These are phyloP conservation scores for Triplophysa rosa DNA, from an alignment of 2,113 vertebrate species.

Conservation along the genomic window DNA sequence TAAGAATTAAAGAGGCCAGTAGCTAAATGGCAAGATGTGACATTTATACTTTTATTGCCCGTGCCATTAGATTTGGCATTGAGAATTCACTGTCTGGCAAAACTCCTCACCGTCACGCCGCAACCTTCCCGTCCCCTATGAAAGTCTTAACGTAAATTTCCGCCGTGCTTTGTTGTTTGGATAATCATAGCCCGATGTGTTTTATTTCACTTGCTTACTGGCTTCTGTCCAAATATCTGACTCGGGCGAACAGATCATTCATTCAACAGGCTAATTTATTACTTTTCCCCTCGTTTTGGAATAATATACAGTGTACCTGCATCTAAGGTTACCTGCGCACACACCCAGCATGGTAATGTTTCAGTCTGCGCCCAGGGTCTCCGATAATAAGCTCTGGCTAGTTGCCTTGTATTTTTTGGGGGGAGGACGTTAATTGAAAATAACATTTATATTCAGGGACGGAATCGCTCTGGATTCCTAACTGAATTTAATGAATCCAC, in stretches of 20 bases:
- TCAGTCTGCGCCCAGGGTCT: conserved; percentile 47
- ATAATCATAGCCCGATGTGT: conserved; percentile 2
- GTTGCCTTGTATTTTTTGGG: conserved; percentile 51
- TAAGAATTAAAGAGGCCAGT: conserved; percentile 40
- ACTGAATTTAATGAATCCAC: conserved; percentile 45
- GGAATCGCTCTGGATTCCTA: conserved; percentile 46
- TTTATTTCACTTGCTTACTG: conserved; percentile 16
- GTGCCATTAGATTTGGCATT: conserved; percentile 32
- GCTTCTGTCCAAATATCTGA: conserved; percentile 25
- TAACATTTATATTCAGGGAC: conserved; percentile 50
- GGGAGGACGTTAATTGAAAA: conserved; percentile 58
- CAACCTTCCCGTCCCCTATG: conserved; percentile 13
- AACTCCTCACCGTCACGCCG: conserved; percentile 5
- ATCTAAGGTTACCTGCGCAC: conserved; percentile 42
- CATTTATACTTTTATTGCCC: conserved; percentile 45
- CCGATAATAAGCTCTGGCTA: conserved; percentile 59
- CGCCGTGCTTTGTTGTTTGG: not conserved
- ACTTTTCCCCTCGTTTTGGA: not conserved
- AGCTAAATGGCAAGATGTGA: conserved; percentile 50
- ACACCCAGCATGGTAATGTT: conserved; percentile 47
- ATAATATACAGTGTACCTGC: conserved; percentile 48
- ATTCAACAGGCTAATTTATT: conserved; percentile 28
- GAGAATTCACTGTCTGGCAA: conserved; percentile 36
- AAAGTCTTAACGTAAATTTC: not conserved
- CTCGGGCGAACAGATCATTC: conserved; percentile 16